Evolutionary conservation across 2,113 vertebrate genomes (phyloP).

Genomic region (Pseudopipra pipra): DNA sequence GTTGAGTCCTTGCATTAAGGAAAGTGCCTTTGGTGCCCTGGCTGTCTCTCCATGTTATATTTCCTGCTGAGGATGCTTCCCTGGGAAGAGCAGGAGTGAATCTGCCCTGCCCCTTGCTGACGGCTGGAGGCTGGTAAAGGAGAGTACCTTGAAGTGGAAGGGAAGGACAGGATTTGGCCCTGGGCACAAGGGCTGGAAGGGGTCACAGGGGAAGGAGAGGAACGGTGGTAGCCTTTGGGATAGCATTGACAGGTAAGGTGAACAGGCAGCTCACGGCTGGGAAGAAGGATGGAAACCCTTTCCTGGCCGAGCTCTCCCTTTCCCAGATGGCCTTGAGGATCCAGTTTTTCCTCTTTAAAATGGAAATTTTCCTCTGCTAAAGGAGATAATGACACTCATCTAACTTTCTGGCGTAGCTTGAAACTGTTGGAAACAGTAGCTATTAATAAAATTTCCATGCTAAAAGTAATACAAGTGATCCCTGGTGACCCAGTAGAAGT

Average conservation of each 20-base stretch:
- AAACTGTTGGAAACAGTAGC: not conserved
- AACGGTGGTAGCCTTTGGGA: not conserved
- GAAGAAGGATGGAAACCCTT: not conserved
- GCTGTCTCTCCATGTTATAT: not conserved
- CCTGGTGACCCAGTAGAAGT: not conserved
- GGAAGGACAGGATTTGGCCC: not conserved
- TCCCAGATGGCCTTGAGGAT: not conserved
- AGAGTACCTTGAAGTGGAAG: not conserved
- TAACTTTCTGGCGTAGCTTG: not conserved
- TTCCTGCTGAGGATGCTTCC: not conserved
- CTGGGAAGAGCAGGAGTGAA: not conserved
- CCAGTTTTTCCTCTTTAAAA: not conserved
- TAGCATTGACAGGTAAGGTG: not conserved
- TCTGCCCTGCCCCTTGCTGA: rapidly evolving
- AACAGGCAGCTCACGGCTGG: not conserved
- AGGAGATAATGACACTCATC: not conserved
- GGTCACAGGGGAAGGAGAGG: not conserved
- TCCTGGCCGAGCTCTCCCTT: not conserved
- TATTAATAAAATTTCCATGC: not conserved
- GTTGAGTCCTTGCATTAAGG: not conserved
- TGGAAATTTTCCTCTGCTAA: not conserved
- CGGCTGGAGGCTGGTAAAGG: not conserved
- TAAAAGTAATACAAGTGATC: not conserved
- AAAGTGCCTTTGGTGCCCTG: not conserved
- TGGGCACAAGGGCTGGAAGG: rapidly evolving